Conservation (phyloP, 2,888 invertebrate genomes). For the Iphiclides podalirius region DNA sequence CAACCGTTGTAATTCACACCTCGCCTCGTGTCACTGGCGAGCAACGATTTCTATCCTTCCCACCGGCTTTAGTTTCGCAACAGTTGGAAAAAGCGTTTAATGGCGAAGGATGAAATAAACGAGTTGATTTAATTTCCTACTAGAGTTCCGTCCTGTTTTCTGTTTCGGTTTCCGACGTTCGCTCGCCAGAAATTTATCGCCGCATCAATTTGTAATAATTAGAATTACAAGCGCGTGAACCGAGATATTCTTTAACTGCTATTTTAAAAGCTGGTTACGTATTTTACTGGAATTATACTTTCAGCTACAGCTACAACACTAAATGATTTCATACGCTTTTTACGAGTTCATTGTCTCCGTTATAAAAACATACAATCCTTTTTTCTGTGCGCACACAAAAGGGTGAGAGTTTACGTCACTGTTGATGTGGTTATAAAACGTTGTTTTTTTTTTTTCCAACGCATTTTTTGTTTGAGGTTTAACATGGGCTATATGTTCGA, state of each 20-base stretch:
- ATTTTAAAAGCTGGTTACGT: no score
- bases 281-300: no score
- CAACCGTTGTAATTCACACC: no score
- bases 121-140: slow-evolving; percentile 28
- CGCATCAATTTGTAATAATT: slow-evolving; percentile 5
- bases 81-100: background rate
- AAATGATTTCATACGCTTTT: slow-evolving; percentile 54
- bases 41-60: slow-evolving; percentile 15
- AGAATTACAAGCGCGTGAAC: slow-evolving; percentile 9
- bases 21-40: slow-evolving; percentile 3
- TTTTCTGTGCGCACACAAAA: slow-evolving; percentile 51
- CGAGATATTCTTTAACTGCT: no score
- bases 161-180: slow-evolving; percentile 17
- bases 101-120: slow-evolving; percentile 18
- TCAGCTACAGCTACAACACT: background rate
- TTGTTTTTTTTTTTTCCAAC: slow-evolving; percentile 35
- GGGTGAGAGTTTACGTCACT: slow-evolving; percentile 50
- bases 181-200: slow-evolving; percentile 19
- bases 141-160: slow-evolving; percentile 40
- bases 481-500: background rate
- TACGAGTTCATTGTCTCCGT: slow-evolving; percentile 76
- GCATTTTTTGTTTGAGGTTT: no score
- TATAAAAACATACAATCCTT: slow-evolving; percentile 55
- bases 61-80: slow-evolving; percentile 6
- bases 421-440: slow-evolving; percentile 36